These are phyloP conservation scores for Drosophila kanekoi DNA, from an alignment of 2,888 invertebrate genomes.

Conservation along the genomic window DNA sequence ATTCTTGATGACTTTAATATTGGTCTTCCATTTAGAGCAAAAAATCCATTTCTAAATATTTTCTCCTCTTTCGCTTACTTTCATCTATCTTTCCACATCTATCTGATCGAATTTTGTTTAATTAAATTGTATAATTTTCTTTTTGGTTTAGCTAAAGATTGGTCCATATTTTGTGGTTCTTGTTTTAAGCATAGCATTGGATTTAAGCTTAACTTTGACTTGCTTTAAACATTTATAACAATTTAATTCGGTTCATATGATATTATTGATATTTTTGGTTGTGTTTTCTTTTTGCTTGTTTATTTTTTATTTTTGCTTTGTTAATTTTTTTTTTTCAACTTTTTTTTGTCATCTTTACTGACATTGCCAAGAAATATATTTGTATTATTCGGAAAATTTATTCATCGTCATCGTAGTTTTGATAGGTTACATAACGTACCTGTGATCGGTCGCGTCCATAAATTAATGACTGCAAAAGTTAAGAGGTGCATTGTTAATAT, in stretches of 20 bases:
- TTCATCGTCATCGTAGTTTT: conserved; percentile 95
- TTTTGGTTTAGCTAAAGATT: not conserved
- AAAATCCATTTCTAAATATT: no score
- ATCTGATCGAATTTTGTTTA: no score
- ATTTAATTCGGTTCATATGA: conserved; percentile 82
- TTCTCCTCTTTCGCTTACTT: no score
- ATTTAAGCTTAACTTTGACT: conserved; percentile 40
- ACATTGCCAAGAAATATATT: conserved; percentile 58
- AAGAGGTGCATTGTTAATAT: conserved; percentile 32
- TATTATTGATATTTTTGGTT: conserved; percentile 85
- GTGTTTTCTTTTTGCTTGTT: conserved; percentile 46
- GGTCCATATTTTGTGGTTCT: conserved; percentile 14
- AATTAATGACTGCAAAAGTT: conserved; percentile 90
- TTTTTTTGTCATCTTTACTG: conserved; percentile 52
- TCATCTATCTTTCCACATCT: no score
- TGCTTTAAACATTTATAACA: conserved; percentile 63
- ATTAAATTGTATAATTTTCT: no score
- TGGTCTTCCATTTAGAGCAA: no score
- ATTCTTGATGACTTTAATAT: no score
- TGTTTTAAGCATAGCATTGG: conserved; percentile 13
- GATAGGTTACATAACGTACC: conserved; percentile 97
- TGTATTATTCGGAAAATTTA: conserved; percentile 80
- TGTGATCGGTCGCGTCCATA: conserved; percentile 94
- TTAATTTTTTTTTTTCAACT: not conserved
- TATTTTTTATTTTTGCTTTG: conserved; percentile 13